phyloP scores from a whole-genome alignment of 1,140 invertebrate genomes.

The Trichonephila clavata region DNA sequence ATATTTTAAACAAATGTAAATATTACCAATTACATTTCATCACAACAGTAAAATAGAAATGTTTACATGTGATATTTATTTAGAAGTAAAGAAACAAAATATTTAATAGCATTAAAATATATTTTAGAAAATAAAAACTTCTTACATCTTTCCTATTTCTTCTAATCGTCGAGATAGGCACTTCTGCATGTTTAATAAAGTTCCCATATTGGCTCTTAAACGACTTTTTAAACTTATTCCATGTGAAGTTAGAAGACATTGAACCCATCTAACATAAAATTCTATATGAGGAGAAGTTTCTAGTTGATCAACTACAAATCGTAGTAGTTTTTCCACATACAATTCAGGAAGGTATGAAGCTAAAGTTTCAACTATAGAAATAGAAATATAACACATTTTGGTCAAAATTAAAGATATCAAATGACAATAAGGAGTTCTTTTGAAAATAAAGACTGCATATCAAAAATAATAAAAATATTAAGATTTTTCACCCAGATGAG shows the following conservation, averaged over 20 bases:
- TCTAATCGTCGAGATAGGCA: slow-evolving; percentile 89
- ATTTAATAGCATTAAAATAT: slow-evolving; percentile 76
- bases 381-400: slow-evolving; percentile 65
- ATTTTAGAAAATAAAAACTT: too few relatives aligned
- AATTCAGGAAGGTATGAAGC: slow-evolving; percentile 86
- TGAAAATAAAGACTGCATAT: too few relatives aligned
- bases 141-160: slow-evolving; percentile 92
- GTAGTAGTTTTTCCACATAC: slow-evolving; percentile 89
- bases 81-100: background rate
- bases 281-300: slow-evolving; percentile 91
- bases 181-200: slow-evolving; percentile 89
- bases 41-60: too few relatives aligned
- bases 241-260: slow-evolving; percentile 85
- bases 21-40: too few relatives aligned
- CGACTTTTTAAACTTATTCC: slow-evolving; percentile 83
- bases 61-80: background rate
- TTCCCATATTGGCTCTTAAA: slow-evolving; percentile 77
- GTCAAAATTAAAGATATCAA: too few relatives aligned
- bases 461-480: too few relatives aligned
- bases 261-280: slow-evolving; percentile 92
- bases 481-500: too few relatives aligned
- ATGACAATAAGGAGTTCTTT: too few relatives aligned
- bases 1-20: too few relatives aligned
- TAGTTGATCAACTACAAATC: slow-evolving; percentile 86
- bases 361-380: slow-evolving; percentile 88